phyloP scores from a whole-genome alignment of 2,797 vertebrate genomes.

The Phataginus tricuspis region DNA sequence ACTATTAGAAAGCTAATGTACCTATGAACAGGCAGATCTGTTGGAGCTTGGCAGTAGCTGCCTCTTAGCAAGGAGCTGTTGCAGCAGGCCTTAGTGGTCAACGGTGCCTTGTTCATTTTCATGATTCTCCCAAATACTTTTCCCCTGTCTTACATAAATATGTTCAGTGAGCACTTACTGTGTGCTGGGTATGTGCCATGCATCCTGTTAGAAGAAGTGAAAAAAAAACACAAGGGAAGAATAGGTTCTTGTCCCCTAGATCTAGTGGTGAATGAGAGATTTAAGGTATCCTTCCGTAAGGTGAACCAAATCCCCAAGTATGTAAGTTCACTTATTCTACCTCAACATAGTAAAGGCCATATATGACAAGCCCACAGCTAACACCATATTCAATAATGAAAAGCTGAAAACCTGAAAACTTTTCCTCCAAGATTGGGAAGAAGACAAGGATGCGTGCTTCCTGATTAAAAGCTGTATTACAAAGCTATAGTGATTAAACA shows the following conservation, averaged over 20 bases:
- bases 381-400: not conserved
- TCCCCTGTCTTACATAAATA: not conserved
- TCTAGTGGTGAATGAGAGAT: not conserved
- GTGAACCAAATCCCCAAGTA: not conserved
- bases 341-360: not conserved
- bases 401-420: not conserved
- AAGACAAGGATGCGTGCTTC: not conserved
- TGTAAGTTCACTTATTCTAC: not conserved
- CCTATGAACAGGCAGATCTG: not conserved
- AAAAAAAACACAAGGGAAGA: not conserved
- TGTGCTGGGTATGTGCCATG: not conserved
- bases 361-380: not conserved
- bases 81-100: not conserved
- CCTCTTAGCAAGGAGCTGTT: not conserved
- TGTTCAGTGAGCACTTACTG: not conserved
- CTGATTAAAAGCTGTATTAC: not conserved
- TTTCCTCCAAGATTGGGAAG: not conserved
- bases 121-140: not conserved
- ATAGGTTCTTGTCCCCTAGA: not conserved
- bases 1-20: constrained; percentile 51
- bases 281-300: not conserved
- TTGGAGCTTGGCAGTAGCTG: not conserved
- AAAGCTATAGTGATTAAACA: not conserved
- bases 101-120: not conserved
- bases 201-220: not conserved